Base-by-base conservation (phyloP, 2,888 invertebrate species). In the Tipula vernalis region DNA sequence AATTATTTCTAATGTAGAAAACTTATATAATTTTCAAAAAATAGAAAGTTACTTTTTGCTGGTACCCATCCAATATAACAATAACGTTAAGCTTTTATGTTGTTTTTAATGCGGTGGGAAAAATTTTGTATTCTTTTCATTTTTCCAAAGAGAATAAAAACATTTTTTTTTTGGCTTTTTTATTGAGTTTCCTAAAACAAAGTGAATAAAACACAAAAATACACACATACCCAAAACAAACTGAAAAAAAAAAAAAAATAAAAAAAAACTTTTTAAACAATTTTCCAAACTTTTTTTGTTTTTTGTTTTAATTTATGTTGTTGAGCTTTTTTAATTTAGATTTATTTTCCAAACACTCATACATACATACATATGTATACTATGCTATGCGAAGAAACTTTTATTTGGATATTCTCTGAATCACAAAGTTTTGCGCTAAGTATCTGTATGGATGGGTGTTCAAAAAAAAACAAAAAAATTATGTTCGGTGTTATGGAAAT, bases 111-210 rank as follows among this genome's bases (percentile, higher is more conserved):
- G 71, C 71, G 28, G 71, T 71, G 71, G 71, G 71, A 71, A 71
- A 71, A 51, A 51, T 15, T 10, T 71, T 28, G 71, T 71, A 71
- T 71, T 71, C 71, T 71, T 71, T 71, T 71, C 71, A 71, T 71
- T 71, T 71, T 71, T 71, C 71, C 71, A 71, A 71, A 71, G 71
- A 71, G 71, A 71, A 71, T 71, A 71, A 71, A 71, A 71, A 71
- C 28, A 71, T 71, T 71, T 71, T 51, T 51, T 51, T 51, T 51
- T 8, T 71, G 71, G 51, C 8, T 71, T 71, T 71, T 71, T 71
- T 71, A 71, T 71, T 71, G 71, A 71, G 28, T 71, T 71, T 71
- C 28, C 71, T 71, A 71, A 71, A 71, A 71, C 71, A 71, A 71
- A 71, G 71, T 71, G 71, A 71, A 71, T 71, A 71, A 71, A 71